phyloP scores from a whole-genome alignment of 2,797 vertebrate species.

The Aselliscus stoliczkanus region DNA sequence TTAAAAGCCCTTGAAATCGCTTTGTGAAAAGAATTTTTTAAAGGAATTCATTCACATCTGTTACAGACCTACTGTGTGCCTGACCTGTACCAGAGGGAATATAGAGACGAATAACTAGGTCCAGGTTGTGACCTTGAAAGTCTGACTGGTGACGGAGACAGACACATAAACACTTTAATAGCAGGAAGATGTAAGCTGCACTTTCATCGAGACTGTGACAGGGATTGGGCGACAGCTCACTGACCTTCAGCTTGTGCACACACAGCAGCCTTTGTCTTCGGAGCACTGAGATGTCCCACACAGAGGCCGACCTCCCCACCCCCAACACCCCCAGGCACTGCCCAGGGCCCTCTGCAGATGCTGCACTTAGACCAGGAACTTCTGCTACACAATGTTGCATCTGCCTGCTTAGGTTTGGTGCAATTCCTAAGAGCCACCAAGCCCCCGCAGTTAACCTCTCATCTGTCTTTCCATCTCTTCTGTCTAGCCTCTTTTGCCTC shows the following conservation, averaged over 20 bases:
- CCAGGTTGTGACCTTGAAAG: background rate
- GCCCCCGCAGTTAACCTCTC: background rate
- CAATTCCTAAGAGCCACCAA: background rate
- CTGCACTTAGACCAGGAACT: rapidly evolving
- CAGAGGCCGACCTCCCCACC: background rate
- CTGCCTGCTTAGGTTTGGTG: background rate
- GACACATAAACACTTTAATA: rapidly evolving
- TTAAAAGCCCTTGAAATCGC: background rate
- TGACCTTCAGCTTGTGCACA: background rate
- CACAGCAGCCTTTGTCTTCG: background rate
- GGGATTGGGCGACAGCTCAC: background rate
- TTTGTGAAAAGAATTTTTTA: background rate
- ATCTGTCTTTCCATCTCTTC: background rate
- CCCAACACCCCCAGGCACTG: background rate
- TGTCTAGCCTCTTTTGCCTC: background rate
- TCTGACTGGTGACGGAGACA: background rate
- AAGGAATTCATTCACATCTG: background rate
- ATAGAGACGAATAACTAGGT: background rate
- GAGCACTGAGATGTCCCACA: background rate
- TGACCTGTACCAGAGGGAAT: background rate
- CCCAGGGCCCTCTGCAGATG: background rate
- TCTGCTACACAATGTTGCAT: rapidly evolving
- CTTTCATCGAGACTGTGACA: background rate
- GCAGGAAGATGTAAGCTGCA: background rate
- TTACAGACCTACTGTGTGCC: background rate